Base-by-base conservation (phyloP, 2,797 vertebrate species). In the Muscicapa comitata region DNA sequence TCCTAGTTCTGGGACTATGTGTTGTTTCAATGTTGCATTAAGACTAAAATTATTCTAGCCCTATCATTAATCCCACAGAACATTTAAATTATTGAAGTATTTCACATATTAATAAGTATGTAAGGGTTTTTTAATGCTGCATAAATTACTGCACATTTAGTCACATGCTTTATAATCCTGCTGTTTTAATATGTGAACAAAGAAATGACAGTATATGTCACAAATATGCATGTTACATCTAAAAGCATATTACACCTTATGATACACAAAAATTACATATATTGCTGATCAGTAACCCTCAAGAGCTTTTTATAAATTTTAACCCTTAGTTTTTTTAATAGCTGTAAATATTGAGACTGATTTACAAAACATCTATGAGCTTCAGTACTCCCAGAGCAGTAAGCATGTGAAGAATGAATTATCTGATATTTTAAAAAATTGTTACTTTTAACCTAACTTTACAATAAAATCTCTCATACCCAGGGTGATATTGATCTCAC, bases 131-230 rank as follows among this genome's bases (percentile, higher is more conserved):
- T 95, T 85, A 29, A 90, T 96, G 72, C 75, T 97, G 89, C 78
- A 92, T 96, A 94, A 70, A 75, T 94, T 96, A 93, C 96, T 98
- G 94, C 38, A 84, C 58, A 96, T 97, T 94, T 98, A 91, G 96
- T 97, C 95, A 94, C 97, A 97, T 94, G 97, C 93, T 98, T 98
- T 97, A 97, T 98, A 98, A 97, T 96, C 95, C 96, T 97, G 87
- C 94, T 97, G 92, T 82, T 94, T 97, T 97, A 97, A 98, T 96
- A 97, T 96, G 97, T 96, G 97, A 97, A 75, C 96, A 97, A 97
- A 97, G 90, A 98, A 98, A 97, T 85, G 95, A 97, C 57, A 97
- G 94, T 95, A 96, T 97, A 97, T 94, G 88, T 95, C 93, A 65
- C 12, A 61, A 54, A 62, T 21, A 74, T 10, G 4, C 3, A 9